Conservation (phyloP, 2,797 vertebrate genomes). For the Rhincodon typus region DNA sequence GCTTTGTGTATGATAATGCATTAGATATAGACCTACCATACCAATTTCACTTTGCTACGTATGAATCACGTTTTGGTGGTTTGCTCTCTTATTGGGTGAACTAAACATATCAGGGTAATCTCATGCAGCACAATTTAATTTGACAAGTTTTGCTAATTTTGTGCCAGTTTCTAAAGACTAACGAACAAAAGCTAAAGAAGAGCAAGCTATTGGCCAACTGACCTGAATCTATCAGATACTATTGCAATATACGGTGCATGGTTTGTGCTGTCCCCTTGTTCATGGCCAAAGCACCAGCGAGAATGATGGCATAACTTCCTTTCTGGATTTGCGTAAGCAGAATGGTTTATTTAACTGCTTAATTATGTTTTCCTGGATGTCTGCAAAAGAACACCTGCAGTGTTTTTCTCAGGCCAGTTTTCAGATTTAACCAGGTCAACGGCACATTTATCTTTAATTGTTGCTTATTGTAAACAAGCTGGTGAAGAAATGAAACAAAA, state of each 20-base stretch:
- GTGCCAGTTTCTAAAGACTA: constrained; percentile 7
- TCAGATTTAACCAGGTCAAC: constrained; percentile 28
- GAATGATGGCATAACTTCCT: background rate
- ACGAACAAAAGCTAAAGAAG: constrained; percentile 11
- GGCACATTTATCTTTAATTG: constrained; percentile 42
- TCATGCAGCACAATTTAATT: background rate
- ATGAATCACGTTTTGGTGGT: background rate
- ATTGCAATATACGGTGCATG: constrained; percentile 20
- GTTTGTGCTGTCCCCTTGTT: constrained; percentile 1
- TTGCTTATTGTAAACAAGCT: constrained; percentile 42
- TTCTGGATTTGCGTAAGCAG: background rate
- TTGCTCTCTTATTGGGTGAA: background rate
- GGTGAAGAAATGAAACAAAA: constrained; percentile 53
- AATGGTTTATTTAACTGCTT: constrained; percentile 45
- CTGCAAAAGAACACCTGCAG: constrained; percentile 46
- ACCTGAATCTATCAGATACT: constrained; percentile 36
- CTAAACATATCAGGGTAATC: background rate
- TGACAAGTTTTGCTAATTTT: constrained; percentile 18
- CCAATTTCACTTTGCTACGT: background rate
- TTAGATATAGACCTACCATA: background rate
- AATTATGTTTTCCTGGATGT: constrained; percentile 44
- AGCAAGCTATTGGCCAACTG: constrained; percentile 14
- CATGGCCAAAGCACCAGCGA: background rate
- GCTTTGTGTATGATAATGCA: background rate
- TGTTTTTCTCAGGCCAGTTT: rapidly evolving